Conservation (phyloP, 2,888 invertebrate genomes). For the Diabrotica balteata region DNA sequence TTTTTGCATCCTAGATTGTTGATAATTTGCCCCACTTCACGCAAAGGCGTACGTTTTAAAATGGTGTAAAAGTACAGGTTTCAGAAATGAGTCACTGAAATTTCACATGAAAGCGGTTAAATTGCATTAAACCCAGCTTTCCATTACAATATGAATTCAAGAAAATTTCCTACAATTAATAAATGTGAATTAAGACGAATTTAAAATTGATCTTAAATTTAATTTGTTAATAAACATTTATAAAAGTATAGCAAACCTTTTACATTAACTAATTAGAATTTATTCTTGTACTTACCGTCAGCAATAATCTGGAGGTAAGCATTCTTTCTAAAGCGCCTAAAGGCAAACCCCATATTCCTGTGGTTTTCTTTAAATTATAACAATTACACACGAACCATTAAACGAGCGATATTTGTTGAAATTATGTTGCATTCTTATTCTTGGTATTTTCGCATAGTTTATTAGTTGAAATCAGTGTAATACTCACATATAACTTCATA, state of each 20-base stretch:
- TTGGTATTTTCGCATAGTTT: slow-evolving; percentile 43
- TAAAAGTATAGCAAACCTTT: too few species aligned
- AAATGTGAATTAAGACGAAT: too few species aligned
- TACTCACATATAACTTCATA: slow-evolving; percentile 34
- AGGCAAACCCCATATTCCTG: slow-evolving; percentile 74
- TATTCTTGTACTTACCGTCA: slow-evolving; percentile 67
- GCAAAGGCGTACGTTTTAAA: not conserved
- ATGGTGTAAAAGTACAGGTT: too few species aligned
- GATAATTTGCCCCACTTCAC: slow-evolving; percentile 1
- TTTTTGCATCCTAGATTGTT: slow-evolving; percentile 1
- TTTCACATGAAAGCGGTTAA: too few species aligned
- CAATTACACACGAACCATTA: slow-evolving; percentile 83
- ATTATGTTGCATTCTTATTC: slow-evolving; percentile 43
- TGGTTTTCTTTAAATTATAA: slow-evolving; percentile 72
- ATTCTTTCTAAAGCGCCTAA: slow-evolving; percentile 77
- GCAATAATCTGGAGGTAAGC: slow-evolving; percentile 78
- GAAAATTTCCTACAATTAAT: too few species aligned
- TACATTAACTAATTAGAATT: not conserved
- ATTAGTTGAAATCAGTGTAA: slow-evolving; percentile 21
- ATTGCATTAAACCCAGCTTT: too few species aligned
- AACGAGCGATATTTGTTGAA: slow-evolving; percentile 68
- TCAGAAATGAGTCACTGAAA: too few species aligned
- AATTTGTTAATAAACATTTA: too few species aligned
- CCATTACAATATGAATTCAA: too few species aligned
- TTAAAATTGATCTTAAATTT: too few species aligned